A percentile compares a stretch with the other conserved stretches of the same genome.
Conservation (phyloP, 2,888 invertebrate genomes). For the Therioaphis trifolii region DNA sequence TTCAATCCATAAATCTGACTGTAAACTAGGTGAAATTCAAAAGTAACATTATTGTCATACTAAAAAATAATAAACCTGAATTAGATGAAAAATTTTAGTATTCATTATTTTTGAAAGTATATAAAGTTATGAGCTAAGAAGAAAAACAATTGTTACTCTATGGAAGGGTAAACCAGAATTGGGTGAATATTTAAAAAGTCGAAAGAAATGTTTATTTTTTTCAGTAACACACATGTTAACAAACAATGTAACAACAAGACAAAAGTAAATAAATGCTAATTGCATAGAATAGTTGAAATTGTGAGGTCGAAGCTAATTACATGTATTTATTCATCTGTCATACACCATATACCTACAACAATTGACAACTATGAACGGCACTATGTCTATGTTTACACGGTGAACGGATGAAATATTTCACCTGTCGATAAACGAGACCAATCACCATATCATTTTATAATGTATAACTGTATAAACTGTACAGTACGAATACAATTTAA, state of each 20-base stretch:
- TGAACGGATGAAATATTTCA: conserved; percentile 27
- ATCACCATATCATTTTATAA: conserved; percentile 10
- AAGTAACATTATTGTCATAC: neutral
- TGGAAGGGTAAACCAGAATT: neutral
- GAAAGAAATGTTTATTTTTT: conserved; percentile 24
- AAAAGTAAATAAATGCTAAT: conserved; percentile 35
- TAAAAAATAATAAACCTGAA: too few species aligned
- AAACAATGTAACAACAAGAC: conserved; percentile 2
- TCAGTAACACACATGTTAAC: conserved; percentile 10
- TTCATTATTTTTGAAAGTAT: neutral
- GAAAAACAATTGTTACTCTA: neutral
- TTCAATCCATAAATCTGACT: too few species aligned
- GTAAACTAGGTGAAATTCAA: too few species aligned
- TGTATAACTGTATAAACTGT: too few species aligned
- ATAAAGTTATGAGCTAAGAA: neutral
- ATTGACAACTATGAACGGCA: neutral
- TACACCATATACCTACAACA: neutral
- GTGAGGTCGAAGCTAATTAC: conserved; percentile 40
- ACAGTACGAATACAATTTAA: neutral
- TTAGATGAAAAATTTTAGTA: neutral
- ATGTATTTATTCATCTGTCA: conserved; percentile 54
- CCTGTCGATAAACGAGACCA: conserved; percentile 34
- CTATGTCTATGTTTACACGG: neutral
- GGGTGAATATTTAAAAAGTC: neutral
- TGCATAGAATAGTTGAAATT: conserved; percentile 18